Conservation (phyloP, 1,140 invertebrate species). For the Ooceraea biroi region DNA sequence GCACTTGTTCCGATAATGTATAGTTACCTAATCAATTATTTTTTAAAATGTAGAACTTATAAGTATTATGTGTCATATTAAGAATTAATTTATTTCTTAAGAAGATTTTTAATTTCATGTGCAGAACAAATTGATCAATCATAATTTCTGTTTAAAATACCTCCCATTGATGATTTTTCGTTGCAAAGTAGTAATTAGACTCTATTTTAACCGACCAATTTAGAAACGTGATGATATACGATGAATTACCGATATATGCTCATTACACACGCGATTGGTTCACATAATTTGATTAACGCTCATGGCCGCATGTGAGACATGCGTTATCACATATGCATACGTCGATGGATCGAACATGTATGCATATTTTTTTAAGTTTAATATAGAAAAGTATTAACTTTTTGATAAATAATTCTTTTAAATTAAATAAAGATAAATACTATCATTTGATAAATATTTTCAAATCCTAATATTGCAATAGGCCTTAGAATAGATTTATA, state of each 20-base stretch:
- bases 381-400: no score
- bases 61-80: no score
- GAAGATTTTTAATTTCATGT: not conserved
- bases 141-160: constrained; percentile 79
- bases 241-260: not conserved
- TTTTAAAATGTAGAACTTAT: no score
- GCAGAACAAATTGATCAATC: not conserved
- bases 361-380: no score
- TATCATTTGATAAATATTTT: no score
- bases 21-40: no score
- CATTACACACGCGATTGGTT: not conserved
- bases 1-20: no score
- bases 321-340: not conserved
- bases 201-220: constrained; percentile 94
- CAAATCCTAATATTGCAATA: no score
- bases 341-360: not conserved
- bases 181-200: constrained; percentile 88
- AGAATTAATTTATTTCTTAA: not conserved
- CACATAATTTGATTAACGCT: constrained; percentile 16
- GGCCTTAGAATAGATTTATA: no score
- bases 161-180: constrained; percentile 88
- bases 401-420: not conserved
- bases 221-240: constrained; percentile 85
- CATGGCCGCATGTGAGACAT: not conserved
- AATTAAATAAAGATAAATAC: no score